Conservation (phyloP, 2,888 invertebrate species). For the Hetaerina titia region DNA sequence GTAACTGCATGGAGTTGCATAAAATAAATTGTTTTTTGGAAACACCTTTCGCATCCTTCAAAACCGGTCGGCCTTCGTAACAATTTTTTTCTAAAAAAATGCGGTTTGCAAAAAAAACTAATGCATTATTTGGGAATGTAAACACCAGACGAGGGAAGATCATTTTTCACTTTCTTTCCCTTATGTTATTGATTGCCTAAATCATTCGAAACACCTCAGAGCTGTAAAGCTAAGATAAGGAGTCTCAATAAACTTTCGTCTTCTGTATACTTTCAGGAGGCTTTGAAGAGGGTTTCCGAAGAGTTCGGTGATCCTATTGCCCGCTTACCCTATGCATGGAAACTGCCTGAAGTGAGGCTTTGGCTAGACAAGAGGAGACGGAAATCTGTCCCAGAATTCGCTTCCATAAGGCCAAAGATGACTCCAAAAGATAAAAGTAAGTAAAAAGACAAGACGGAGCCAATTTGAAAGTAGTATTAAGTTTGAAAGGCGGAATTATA, state of each 20-base stretch:
- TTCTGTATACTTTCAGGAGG: background rate
- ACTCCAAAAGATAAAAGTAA: background rate
- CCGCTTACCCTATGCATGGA: constrained; percentile 24
- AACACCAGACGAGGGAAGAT: too few relatives aligned
- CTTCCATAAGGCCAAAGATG: constrained; percentile 16
- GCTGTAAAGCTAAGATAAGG: background rate
- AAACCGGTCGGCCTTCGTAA: too few relatives aligned
- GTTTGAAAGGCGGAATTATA: background rate
- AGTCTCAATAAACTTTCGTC: background rate
- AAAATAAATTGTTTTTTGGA: too few relatives aligned
- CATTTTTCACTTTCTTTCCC: too few relatives aligned
- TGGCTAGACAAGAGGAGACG: constrained; percentile 35
- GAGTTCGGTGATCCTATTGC: constrained; percentile 35
- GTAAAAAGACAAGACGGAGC: background rate
- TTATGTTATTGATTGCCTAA: too few relatives aligned
- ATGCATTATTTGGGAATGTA: too few relatives aligned
- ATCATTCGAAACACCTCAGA: too few relatives aligned
- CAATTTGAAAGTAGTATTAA: too few relatives aligned
- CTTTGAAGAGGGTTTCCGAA: background rate
- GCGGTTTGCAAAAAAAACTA: too few relatives aligned
- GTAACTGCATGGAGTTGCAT: too few relatives aligned
- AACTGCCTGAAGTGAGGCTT: constrained; percentile 2
- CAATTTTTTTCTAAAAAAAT: too few relatives aligned
- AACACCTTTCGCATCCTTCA: too few relatives aligned
- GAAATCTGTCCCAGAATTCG: background rate